phyloP scores from a whole-genome alignment of 2,113 vertebrate genomes.

The Pseudonaja textilis region DNA sequence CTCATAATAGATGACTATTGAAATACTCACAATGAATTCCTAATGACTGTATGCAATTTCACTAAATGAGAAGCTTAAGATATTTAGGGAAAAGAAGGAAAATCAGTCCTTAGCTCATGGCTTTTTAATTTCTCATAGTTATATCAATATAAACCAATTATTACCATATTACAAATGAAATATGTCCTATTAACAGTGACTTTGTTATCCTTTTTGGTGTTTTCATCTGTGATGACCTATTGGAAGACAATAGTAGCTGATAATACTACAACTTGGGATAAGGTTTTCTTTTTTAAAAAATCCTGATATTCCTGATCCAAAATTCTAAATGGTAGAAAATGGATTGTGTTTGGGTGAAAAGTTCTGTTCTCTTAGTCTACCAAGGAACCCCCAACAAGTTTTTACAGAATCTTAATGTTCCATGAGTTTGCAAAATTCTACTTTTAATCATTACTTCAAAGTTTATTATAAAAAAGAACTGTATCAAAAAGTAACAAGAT shows the following conservation, averaged over 20 bases:
- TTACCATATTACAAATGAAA: background rate
- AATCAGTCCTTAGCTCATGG: background rate
- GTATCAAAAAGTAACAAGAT: background rate
- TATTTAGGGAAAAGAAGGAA: background rate
- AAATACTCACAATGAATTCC: background rate
- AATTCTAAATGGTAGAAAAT: background rate
- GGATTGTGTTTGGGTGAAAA: background rate
- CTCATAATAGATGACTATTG: background rate
- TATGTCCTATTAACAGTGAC: background rate
- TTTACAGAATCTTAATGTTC: background rate
- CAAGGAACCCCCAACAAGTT: background rate
- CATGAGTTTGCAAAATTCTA: background rate
- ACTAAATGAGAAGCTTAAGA: background rate
- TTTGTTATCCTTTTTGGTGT: background rate
- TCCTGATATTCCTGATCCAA: background rate
- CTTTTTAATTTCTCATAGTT: background rate
- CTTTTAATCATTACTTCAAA: background rate
- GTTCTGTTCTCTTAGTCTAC: background rate
- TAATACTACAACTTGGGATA: background rate
- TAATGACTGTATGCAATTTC: background rate
- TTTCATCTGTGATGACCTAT: background rate
- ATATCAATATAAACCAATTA: background rate
- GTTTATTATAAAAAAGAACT: background rate
- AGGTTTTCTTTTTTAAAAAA: too few relatives aligned
- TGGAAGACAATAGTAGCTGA: background rate